phyloP scores from a whole-genome alignment of 2,797 vertebrate species.

The Neosilurus mollespiculum region DNA sequence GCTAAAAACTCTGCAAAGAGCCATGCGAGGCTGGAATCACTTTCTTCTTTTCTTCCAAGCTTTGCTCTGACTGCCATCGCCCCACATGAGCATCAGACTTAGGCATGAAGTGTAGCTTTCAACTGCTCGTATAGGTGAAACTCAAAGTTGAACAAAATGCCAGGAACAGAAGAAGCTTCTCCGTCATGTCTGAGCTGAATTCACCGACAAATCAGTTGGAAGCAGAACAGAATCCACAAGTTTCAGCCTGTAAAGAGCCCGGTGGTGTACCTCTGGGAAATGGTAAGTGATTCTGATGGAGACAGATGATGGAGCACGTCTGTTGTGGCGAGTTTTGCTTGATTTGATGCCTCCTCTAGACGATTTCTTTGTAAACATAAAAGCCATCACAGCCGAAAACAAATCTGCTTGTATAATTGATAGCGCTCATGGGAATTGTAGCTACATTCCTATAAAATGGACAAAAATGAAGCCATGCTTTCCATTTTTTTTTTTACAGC shows the following conservation, averaged over 20 bases:
- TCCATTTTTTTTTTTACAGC: too few relatives aligned
- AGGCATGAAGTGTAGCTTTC: neutral
- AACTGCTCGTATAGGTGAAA: slow-evolving; percentile 7
- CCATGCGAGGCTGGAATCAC: neutral
- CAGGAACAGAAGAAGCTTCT: neutral
- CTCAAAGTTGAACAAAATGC: slow-evolving; percentile 7
- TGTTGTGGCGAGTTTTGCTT: neutral
- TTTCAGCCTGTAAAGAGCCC: neutral
- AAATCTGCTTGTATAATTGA: neutral
- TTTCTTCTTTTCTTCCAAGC: neutral
- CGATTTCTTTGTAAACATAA: neutral
- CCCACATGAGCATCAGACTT: neutral
- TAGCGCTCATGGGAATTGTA: too few relatives aligned
- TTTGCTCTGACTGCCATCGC: neutral
- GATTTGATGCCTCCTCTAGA: neutral
- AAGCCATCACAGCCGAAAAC: neutral
- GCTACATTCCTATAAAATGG: too few relatives aligned
- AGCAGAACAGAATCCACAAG: neutral
- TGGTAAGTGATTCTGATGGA: neutral
- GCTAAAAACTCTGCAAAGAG: neutral
- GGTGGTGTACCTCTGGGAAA: neutral
- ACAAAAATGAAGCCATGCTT: too few relatives aligned
- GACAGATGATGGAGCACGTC: neutral
- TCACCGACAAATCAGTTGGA: slow-evolving; percentile 10
- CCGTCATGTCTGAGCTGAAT: neutral